Evolutionary conservation across 2,113 vertebrate genomes (phyloP), one percentile per base, ranked within the genome.

Genomic region (Sprattus sprattus): DNA sequence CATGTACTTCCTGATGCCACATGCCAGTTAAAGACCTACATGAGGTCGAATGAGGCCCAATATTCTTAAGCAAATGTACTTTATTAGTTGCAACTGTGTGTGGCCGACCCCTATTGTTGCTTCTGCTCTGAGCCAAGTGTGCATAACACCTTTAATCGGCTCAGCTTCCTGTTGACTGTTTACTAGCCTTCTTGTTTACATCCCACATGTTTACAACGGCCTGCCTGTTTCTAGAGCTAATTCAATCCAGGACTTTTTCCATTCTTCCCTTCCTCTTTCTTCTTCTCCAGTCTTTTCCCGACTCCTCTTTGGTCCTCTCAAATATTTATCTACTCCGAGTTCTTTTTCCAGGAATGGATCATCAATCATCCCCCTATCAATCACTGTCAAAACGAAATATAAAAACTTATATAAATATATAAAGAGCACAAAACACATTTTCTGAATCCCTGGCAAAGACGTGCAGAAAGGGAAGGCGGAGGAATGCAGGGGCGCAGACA

Each of bases 221-320:
- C 13, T 78, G 11, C 28, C 71, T 78, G 71, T 78, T 78, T 16
- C 28, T 3, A 78, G 32, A 28, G 44, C 71, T 78, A 78, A 78
- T 78, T 78, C 71, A 16, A 4, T 78, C 71, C 71, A 78, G 71
- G 71, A 44, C 71, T 78, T 16, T 67, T 78, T 78, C 71, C 28
- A 78, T 15, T 78, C 28, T 78, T 32, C 28, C 71, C 4, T 25
- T 71, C n/a, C 25, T 8, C 22, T 6, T 25, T 71, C n/a, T 64
- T 8, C 22, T 6, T 25, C 22, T n/a, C n/a, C 47, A 49, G 6
- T 8, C 47, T 49, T 49, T 49, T 22, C 22, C 13, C 15, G 15
- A 10, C 50, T 52, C 50, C 9, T 52, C 2, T 52, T 15, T 3
- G 11, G 50, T 57, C 52, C 52, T 57, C 16, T 18, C 18, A 18